Base-by-base conservation (phyloP, 2,797 vertebrate genomes). In the Dromococcyx pavoninus region DNA sequence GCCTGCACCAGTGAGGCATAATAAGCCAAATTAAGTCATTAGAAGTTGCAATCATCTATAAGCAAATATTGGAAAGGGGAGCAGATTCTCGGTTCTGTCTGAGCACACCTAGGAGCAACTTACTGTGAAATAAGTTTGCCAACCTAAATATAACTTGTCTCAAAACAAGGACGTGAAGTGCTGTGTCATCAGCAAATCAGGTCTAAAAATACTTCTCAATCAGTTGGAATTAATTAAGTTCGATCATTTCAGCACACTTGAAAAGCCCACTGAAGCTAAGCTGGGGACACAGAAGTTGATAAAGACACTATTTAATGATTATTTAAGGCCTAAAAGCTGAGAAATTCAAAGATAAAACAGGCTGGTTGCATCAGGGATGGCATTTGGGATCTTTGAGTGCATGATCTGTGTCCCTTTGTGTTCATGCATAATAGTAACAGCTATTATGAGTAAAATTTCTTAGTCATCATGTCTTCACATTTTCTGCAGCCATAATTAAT, bases 131-230 rank as follows among this genome's bases (percentile, higher is more conserved):
- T 35, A 84, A 93, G 65, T 92, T 96, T 89, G 91, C 65, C 94
- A 96, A 90, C 35, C 86, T 94, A 96, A 94, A 94, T 88, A 88
- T 93, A 94, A 88, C 88, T 84, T 88, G 66, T 76, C 51, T 62
- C 83, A 91, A 94, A 94, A 96, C 88, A 95, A 93, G 80, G 66
- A 70, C 1, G 0, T 51, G 60, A 84, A 96, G 6, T 75, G 86
- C 83, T 62, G 56, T 79, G 56, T 73, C 90, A 94, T 94, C 83
- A 94, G 60, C 86, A 90, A 93, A 82, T 93, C 35, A 62, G 46
- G 56, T 73, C 73, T 88, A 93, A 94, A 91, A 93, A 88, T 70
- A 84, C 48, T 37, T 75, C 83, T 84, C 67, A 75, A 50, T 93
- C 82, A 91, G 56, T 8, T 56, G 70, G 39, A 84, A 94, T 66